Base-by-base conservation (phyloP, 2,888 invertebrate genomes). In the Allolobophora icterica region DNA sequence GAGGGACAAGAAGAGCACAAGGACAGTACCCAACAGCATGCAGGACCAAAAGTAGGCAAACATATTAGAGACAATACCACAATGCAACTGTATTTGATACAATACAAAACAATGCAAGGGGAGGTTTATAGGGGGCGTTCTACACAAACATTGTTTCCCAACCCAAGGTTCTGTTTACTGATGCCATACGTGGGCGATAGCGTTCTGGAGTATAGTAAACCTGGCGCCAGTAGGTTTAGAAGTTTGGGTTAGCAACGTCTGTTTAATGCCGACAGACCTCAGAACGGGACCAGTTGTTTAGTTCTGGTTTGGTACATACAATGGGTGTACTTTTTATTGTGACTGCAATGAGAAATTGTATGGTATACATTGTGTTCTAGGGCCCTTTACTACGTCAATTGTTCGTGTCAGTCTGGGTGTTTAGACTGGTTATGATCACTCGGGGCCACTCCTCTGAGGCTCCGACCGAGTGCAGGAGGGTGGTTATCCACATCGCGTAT, bases 11-110 rank as follows among this genome's bases (percentile, higher is more conserved):
- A 87, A 87, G 4, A 87, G 19, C 35, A 87, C 24, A 24, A 87
- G 19, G 87, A 38, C 34, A 30, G 38, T 35, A 17, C 87, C 87
- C 87, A 87, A 30, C 35, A 87, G 30, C 34, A 87, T 1, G 30
- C 87, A 87, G 87, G 87, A 87, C 87, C 87, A 87, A 38, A 87
- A 35, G 87, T 87, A 35, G 38, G n/a, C n/a, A 3, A 17, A n/a
- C 71, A 71, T n/a, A 5, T n/a, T n/a, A 17, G 71, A 71, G 71
- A 71, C 71, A 71, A 52, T 24, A 42, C 42, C 42, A 42, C 21
- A 4, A 52, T 52, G 21, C 42, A 42, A 42, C 42, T 42, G 42
- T 42, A 42, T 42, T 13, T 17, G 17, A 52, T 52, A 21, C 24
- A 24, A 24, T 24, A 19, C 52, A 52, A 42, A 11, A 42, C 42